Evolutionary conservation across 2,888 invertebrate species (phyloP), one percentile per base, ranked within the genome.

Genomic region (Polietes domitor): DNA sequence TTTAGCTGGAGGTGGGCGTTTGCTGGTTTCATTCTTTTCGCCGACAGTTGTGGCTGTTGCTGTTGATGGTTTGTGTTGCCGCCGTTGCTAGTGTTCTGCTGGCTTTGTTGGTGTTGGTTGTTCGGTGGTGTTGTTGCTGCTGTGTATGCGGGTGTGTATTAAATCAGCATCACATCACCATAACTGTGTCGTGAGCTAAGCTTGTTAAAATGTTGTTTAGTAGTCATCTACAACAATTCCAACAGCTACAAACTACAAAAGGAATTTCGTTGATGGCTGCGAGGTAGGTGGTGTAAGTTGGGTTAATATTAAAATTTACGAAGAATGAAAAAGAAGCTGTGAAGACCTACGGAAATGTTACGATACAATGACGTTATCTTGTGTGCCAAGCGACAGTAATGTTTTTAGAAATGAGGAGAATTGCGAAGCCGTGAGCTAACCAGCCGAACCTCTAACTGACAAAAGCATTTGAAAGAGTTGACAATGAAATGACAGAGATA

Each of bases 181-280:
- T 75, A 80, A 80, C 71, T 78, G 77, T 83, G 77, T 75, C 83
- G 77, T 83, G 80, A 78, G 77, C 24, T 58, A 41, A 72, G 80
- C 77, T 83, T 80, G 77, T 83, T 83, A 83, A 80, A 75, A 68
- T 72, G 28, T 74, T 76, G 63, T 80, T 77, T 65, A 55, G 47
- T 50, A 76, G 83, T 65, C 63, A 50, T 58, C 68, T 43, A 43
- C 24, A 65, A 43, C 43, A 41, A 68, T 43, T 68, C 17, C 28
- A 58, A 26, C 26, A 58, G 43, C 41, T 43, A 24, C 19, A 47
- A 47, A 47, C n/a, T 12, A 15, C 47, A 47, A 15, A 15, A 43
- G 24, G 19, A 21, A 65, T 65, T 65, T 55, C 55, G 21, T 24
- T 58, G n/a, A n/a, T 53, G 1, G 2, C 21, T 24, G 15, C 58